Conservation (phyloP, 2,797 vertebrate species). For the Falco rusticolus region DNA sequence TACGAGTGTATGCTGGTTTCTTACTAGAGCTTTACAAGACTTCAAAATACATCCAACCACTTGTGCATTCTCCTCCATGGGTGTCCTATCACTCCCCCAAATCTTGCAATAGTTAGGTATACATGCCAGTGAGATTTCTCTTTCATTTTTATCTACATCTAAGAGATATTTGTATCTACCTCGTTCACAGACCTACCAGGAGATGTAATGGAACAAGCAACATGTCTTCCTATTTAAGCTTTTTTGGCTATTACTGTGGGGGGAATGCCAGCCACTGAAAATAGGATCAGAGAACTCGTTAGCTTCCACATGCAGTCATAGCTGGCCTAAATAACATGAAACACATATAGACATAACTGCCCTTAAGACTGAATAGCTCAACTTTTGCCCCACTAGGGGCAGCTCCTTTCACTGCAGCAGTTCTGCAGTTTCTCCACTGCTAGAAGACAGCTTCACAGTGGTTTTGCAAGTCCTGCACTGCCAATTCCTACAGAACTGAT, state of each 20-base stretch:
- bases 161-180: background rate
- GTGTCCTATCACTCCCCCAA: background rate
- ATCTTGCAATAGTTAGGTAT: background rate
- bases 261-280: background rate
- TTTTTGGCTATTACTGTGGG: background rate
- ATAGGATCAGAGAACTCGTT: background rate
- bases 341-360: background rate
- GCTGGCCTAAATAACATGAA: background rate
- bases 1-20: rapidly evolving
- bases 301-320: background rate
- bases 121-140: background rate
- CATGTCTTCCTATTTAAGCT: background rate
- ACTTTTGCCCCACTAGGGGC: background rate
- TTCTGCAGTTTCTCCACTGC: background rate
- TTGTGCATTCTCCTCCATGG: background rate
- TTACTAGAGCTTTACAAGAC: background rate
- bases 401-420: background rate
- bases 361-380: background rate
- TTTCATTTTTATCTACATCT: background rate
- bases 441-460: background rate
- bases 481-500: rapidly evolving
- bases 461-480: background rate
- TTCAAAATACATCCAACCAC: background rate
- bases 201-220: background rate
- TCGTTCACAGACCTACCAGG: background rate